Conservation (phyloP, 2,888 invertebrate genomes). For the Agrotis exclamationis region DNA sequence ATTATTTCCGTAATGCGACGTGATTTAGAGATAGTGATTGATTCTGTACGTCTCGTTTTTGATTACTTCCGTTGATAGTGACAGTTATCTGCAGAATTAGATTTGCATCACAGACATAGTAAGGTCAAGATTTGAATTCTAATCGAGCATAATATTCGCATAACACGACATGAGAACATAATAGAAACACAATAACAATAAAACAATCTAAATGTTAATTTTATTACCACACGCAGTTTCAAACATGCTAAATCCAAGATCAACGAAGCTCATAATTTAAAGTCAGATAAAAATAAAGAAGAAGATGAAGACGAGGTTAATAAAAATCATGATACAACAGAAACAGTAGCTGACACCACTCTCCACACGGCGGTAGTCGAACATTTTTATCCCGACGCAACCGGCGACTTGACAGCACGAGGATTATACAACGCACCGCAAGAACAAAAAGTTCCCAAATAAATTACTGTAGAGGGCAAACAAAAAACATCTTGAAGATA, state of each 20-base stretch:
- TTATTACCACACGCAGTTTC: slow-evolving; percentile 21
- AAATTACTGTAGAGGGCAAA: slow-evolving; percentile 66
- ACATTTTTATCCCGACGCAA: slow-evolving; percentile 74
- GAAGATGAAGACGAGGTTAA: slow-evolving; percentile 17
- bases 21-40: slow-evolving; percentile 67
- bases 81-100: slow-evolving; percentile 49
- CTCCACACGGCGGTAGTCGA: slow-evolving; percentile 63
- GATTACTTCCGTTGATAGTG: slow-evolving; percentile 58
- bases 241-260: not conserved
- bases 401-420: slow-evolving; percentile 75
- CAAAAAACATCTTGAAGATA: slow-evolving; percentile 79
- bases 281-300: not conserved
- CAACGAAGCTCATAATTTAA: not conserved
- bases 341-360: slow-evolving; percentile 70
- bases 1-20: slow-evolving; percentile 68
- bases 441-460: slow-evolving; percentile 69
- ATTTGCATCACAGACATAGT: slow-evolving; percentile 37
- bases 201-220: slow-evolving; percentile 26
- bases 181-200: slow-evolving; percentile 23
- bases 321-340: slow-evolving; percentile 51
- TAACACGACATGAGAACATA: slow-evolving; percentile 27
- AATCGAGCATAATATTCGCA: slow-evolving; percentile 20
- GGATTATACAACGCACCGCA: slow-evolving; percentile 73
- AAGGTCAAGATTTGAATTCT: slow-evolving; percentile 42
- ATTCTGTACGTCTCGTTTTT: slow-evolving; percentile 58